phyloP scores from a whole-genome alignment of 2,888 invertebrate genomes.

The Eupithecia centaureata region DNA sequence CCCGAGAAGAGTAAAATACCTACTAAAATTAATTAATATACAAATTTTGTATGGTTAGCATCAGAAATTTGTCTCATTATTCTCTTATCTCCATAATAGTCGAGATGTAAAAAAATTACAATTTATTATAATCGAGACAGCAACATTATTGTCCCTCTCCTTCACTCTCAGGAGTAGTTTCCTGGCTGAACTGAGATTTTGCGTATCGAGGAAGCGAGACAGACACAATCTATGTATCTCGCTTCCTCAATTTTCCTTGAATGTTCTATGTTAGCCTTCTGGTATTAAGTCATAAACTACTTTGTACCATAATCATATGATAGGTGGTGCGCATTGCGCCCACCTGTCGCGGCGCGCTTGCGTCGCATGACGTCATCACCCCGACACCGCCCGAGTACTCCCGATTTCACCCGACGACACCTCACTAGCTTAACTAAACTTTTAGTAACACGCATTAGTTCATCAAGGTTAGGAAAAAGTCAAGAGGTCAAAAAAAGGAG shows the following conservation, averaged over 20 bases:
- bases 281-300: slow-evolving; percentile 4
- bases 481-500: slow-evolving; percentile 4
- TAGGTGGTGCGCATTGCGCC: slow-evolving; percentile 82
- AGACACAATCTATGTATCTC: neutral
- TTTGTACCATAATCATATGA: slow-evolving; percentile 79
- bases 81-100: too few relatives aligned
- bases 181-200: too few relatives aligned
- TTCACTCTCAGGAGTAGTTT: neutral
- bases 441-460: slow-evolving; percentile 66
- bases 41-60: too few relatives aligned
- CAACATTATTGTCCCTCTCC: neutral
- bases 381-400: slow-evolving; percentile 49
- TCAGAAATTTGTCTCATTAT: too few relatives aligned
- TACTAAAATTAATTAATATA: too few relatives aligned
- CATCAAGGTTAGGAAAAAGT: slow-evolving; percentile 59
- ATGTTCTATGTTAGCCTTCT: neutral
- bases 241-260: neutral
- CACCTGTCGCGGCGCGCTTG: slow-evolving; percentile 82
- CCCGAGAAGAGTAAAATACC: too few relatives aligned
- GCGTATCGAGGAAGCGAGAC: neutral
- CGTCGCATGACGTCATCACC: slow-evolving; percentile 77
- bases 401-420: slow-evolving; percentile 48
- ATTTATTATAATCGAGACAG: too few relatives aligned
- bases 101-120: too few relatives aligned
- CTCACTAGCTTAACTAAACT: slow-evolving; percentile 50